phyloP scores from a whole-genome alignment of 1,140 invertebrate species.

The Zaprionus lachaisei region DNA sequence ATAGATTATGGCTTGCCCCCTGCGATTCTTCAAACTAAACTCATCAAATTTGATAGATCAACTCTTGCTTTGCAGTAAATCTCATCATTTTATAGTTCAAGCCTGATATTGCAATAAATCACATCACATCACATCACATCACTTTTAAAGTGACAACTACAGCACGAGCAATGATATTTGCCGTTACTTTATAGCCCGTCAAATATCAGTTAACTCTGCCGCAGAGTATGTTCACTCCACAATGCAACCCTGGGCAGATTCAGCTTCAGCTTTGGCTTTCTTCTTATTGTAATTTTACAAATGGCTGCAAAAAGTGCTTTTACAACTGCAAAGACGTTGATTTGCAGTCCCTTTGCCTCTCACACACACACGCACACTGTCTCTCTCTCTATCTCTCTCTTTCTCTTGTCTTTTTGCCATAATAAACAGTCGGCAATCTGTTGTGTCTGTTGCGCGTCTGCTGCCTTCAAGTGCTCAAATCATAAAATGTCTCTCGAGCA shows the following conservation, averaged over 20 bases:
- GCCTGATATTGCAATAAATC: neutral
- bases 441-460: constrained; percentile 79
- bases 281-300: constrained; percentile 72
- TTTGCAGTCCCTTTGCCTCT: constrained; percentile 46
- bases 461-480: constrained; percentile 80
- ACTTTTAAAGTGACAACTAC: neutral
- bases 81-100: neutral
- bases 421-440: constrained; percentile 79
- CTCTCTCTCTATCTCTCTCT: neutral
- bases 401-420: constrained; percentile 53
- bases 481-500: constrained; percentile 81
- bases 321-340: constrained; percentile 60
- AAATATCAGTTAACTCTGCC: constrained; percentile 13
- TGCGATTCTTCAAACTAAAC: neutral
- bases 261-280: constrained; percentile 15
- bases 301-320: constrained; percentile 65
- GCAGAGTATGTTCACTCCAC: neutral
- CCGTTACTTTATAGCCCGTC: neutral
- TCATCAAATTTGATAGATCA: neutral
- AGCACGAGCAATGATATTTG: neutral
- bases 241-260: neutral
- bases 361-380: neutral
- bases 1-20: neutral
- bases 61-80: neutral
- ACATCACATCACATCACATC: neutral